These are phyloP conservation scores for Mnemiopsis leidyi DNA, from an alignment of 37 sponge, comb jelly and placozoan species.

Conservation along the genomic window DNA sequence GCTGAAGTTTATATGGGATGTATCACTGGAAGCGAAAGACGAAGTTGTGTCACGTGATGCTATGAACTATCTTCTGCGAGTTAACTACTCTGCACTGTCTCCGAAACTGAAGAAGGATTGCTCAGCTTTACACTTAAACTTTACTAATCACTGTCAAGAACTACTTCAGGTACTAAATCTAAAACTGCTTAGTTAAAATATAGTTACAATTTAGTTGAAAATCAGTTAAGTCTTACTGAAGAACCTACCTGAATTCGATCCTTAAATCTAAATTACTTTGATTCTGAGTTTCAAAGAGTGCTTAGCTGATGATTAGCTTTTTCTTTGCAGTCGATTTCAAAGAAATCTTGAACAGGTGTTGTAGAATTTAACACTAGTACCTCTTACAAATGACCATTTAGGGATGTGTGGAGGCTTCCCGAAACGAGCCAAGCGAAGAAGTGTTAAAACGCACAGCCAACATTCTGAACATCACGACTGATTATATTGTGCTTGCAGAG, in stretches of 20 bases:
- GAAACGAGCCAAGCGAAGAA: background rate
- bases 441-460: slow-evolving; percentile 33
- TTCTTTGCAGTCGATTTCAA: too few species aligned
- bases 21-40: slow-evolving; percentile 12
- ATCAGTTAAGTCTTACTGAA: too few species aligned
- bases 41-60: slow-evolving; percentile 44
- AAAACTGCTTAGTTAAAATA: too few species aligned
- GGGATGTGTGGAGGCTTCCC: background rate
- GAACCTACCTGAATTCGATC: too few species aligned
- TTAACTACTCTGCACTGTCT: slow-evolving; percentile 49
- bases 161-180: slow-evolving; percentile 13
- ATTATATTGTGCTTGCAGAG: slow-evolving; percentile 61
- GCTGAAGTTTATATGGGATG: slow-evolving; percentile 54
- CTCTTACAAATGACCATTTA: too few species aligned
- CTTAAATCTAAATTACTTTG: too few species aligned
- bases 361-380: too few species aligned
- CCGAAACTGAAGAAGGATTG: slow-evolving; percentile 64
- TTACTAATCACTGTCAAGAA: slow-evolving; percentile 37
- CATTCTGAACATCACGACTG: slow-evolving; percentile 53
- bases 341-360: too few species aligned
- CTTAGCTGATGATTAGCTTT: too few species aligned
- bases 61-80: slow-evolving; percentile 21
- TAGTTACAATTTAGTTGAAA: too few species aligned
- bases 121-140: background rate
- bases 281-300: too few species aligned